Evolutionary conservation across 2,113 vertebrate species (phyloP), one percentile per base, ranked within the genome.

Genomic region (Rhagologus leucostigma): DNA sequence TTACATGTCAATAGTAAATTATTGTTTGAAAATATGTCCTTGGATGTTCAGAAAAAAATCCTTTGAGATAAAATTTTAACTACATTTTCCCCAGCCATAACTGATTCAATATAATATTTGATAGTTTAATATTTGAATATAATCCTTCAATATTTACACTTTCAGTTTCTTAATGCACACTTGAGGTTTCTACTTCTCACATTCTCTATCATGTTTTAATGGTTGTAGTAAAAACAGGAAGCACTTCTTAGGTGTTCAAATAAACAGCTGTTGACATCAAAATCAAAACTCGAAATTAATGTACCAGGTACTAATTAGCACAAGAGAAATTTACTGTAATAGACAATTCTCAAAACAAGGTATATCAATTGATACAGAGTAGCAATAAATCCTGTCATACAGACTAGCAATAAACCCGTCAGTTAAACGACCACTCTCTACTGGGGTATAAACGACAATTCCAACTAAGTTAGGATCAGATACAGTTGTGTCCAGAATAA

Each of bases 401-500:
- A 37, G 11, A 78, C 50, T 22, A 64, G 21, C 21, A 90, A 57
- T 85, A 24, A 84, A 65, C 46, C 42, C 21, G n/a, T n/a, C n/a
- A n/a, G n/a, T n/a, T n/a, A n/a, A n/a, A n/a, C n/a, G n/a, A n/a
- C n/a, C n/a, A n/a, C n/a, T n/a, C n/a, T 81, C 17, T 30, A 99
- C 99, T 7, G 99, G 99, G 11, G 99, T 99, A 97, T 99, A 99
- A 86, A 99, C 99, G 39, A 99, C 99, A 86, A 99, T 99, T 81
- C 99, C 99, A 82, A 98, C 99, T 96, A 99, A 96, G 93, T 99
- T 99, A 42, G 99, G 99, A 95, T 99, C 98, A 16, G 99, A 99
- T 96, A 99, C 99, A 14, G 99, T 99, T 97, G 99, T 99, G 97
- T 99, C 99, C 98, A 99, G 98, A 98, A 99, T 99, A 97, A 99